Percentiles rank a stretch among this genome's conserved stretches.
These are phyloP conservation scores for Octodon degus DNA, from an alignment of 2,113 vertebrate genomes.

Conservation along the genomic window DNA sequence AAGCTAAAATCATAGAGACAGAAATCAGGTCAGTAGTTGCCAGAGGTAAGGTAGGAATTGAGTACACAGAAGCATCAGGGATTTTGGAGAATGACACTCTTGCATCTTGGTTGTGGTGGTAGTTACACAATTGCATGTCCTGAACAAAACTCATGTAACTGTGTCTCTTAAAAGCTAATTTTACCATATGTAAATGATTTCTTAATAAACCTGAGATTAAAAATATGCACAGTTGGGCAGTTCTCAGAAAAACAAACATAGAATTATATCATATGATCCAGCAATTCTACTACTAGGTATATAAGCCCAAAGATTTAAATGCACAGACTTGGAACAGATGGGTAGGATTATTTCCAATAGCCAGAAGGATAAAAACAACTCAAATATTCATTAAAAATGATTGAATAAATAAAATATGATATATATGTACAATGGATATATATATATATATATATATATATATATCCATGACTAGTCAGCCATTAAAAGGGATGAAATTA, in stretches of 20 bases:
- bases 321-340: neutral
- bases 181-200: neutral
- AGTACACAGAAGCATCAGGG: neutral
- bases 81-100: neutral
- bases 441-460: neutral
- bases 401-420: neutral
- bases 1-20: neutral
- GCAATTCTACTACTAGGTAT: neutral
- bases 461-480: neutral
- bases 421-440: neutral
- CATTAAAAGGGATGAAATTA: neutral
- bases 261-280: neutral
- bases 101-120: neutral
- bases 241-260: neutral
- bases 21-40: slow-evolving; percentile 20
- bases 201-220: slow-evolving; percentile 28
- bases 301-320: neutral
- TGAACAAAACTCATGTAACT: neutral
- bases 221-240: neutral
- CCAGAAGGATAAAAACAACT: neutral
- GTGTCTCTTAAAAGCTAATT: neutral
- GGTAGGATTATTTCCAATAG: neutral
- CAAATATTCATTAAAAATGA: neutral
- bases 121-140: neutral
- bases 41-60: neutral